Percentiles rank a stretch among this genome's conserved stretches.
Evolutionary conservation across 1,140 invertebrate species (phyloP).

Genomic region (Microplitis demolitor): DNA sequence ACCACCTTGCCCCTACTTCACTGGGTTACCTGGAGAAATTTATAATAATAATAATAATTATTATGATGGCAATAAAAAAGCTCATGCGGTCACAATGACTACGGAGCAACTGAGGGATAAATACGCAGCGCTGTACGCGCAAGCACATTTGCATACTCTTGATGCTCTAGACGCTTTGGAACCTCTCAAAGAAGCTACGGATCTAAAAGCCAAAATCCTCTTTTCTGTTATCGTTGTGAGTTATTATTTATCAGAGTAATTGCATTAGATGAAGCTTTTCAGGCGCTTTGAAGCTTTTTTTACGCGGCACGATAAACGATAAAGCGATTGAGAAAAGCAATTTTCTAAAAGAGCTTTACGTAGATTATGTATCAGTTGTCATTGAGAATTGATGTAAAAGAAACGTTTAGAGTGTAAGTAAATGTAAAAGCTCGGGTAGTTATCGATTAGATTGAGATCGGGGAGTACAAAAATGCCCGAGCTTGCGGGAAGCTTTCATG

Average conservation of each 20-base stretch:
- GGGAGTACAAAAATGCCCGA: too few relatives aligned
- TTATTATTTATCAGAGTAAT: slow-evolving; percentile 38
- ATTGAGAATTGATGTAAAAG: neutral
- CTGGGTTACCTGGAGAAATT: neutral
- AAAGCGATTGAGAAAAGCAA: too few relatives aligned
- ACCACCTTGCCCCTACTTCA: slow-evolving; percentile 34
- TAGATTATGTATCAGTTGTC: slow-evolving; percentile 6
- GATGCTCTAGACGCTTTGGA: slow-evolving; percentile 81
- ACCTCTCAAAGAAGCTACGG: slow-evolving; percentile 78
- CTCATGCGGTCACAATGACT: slow-evolving; percentile 16
- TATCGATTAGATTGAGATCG: neutral
- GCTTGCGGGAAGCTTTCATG: neutral
- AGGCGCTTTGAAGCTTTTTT: too few relatives aligned
- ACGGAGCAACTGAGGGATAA: slow-evolving; percentile 69
- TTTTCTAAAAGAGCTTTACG: slow-evolving; percentile 22
- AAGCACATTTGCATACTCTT: slow-evolving; percentile 81
- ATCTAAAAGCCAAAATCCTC: slow-evolving; percentile 90
- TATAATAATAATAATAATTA: slow-evolving; percentile 7
- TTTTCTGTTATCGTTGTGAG: slow-evolving; percentile 94
- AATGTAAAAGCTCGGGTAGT: too few relatives aligned
- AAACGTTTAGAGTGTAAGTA: too few relatives aligned
- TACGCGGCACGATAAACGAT: too few relatives aligned
- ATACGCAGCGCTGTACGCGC: slow-evolving; percentile 83
- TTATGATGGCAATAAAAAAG: slow-evolving; percentile 41
- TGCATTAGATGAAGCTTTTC: slow-evolving; percentile 26